Conservation (phyloP, 2,113 vertebrate genomes). For the Hippocampus zosterae region DNA sequence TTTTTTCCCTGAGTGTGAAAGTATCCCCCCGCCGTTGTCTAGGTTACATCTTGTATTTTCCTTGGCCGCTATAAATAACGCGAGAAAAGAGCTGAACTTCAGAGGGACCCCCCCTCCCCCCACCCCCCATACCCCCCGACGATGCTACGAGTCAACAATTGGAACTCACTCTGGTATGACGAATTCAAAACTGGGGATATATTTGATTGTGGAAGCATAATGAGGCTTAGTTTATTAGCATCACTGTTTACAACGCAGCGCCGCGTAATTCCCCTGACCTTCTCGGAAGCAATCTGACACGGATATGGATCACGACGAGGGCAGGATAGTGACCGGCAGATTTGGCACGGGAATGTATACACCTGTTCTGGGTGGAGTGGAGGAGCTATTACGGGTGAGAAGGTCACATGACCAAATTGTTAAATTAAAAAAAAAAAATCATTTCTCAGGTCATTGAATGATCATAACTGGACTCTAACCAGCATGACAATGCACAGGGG, state of each 20-base stretch:
- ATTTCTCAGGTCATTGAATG: background rate
- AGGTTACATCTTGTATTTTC: conserved; percentile 65
- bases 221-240: conserved; percentile 16
- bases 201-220: background rate
- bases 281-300: conserved; percentile 51
- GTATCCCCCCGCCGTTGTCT: conserved; percentile 59
- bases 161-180: conserved; percentile 43
- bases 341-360: conserved; percentile 44
- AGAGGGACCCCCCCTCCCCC: conserved; percentile 51
- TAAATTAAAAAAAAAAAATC: no score
- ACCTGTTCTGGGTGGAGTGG: background rate
- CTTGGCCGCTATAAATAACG: conserved; percentile 65
- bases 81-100: conserved; percentile 46
- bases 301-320: conserved; percentile 33
- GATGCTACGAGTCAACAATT: conserved; percentile 63
- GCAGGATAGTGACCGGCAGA: conserved; percentile 39
- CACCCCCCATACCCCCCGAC: no score
- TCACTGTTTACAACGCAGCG: conserved; percentile 4
- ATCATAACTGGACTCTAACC: no score
- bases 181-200: conserved; percentile 13
- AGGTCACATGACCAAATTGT: background rate
- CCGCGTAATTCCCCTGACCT: conserved; percentile 48
- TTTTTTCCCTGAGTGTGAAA: conserved; percentile 48
- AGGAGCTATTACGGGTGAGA: background rate
- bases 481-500: no score